Base-by-base conservation (phyloP, 2,888 invertebrate species). In the Oligia fasciuncula region DNA sequence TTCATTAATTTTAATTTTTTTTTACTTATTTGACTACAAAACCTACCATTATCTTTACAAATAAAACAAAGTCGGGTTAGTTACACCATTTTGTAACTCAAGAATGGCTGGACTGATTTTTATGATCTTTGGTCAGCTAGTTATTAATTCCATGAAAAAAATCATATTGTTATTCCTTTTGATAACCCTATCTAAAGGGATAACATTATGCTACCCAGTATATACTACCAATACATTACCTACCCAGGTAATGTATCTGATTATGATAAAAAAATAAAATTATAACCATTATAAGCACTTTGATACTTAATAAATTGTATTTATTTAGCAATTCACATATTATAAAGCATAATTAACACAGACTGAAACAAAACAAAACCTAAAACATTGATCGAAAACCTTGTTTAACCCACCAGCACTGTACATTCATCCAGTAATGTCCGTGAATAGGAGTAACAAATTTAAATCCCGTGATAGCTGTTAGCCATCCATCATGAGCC, bases 401-500 rank as follows among this genome's bases (percentile, higher is more conserved):
- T 65, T 74, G 65, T 79, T 68, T 66, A 66, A 75, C 67, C 43
- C 79, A 72, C 14, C 14, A 17, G n/a, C 63, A 4, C n/a, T 19
- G 60, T 60, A 67, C 46, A 73, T 67, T 74, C 65, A 72, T 35
- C 72, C 35, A 57, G 66, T 69, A 74, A 66, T 77, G 71, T 82
- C n/a, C 49, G 51, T 67, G 73, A 80, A 83, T 74, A 77, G 70
- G 51, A 76, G 75, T 67, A 74, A 79, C 66, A 80, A 84, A 87
- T 85, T 84, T 79, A 88, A 90, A 89, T 87, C 89, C 88, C 86
- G 29, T 76, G 88, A 86, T 86, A 86, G 81, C 74, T 81, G 83
- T 77, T 83, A 77, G 79, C 85, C 83, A 91, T 91, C 88, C 85
- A 89, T 92, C 92, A 91, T 85, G 76, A 75, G 73, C 76, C 69